phyloP scores from a whole-genome alignment of 2,888 invertebrate genomes.

The Drosophila acutilabella region DNA sequence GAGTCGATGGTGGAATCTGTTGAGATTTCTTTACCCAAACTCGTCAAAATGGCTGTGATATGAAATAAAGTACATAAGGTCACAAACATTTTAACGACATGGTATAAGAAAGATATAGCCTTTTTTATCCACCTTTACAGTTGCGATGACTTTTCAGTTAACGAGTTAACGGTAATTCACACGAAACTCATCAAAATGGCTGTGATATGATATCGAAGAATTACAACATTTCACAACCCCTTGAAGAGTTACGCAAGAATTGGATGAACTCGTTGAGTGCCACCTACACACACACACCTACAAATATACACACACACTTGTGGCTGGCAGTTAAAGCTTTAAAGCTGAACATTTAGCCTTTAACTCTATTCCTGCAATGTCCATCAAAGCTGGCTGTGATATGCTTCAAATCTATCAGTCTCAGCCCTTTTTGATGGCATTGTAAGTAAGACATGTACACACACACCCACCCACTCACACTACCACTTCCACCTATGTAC shows the following conservation, averaged over 20 bases:
- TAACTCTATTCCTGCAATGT: conserved; percentile 75
- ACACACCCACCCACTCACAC: conserved; percentile 28
- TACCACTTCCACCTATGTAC: conserved; percentile 20
- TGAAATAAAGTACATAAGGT: conserved; percentile 80
- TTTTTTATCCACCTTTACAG: background rate
- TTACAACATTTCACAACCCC: conserved; percentile 84
- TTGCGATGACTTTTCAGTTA: background rate
- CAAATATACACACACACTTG: conserved; percentile 54
- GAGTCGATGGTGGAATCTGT: conserved; percentile 34
- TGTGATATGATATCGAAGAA: conserved; percentile 83
- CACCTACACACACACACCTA: too few species aligned
- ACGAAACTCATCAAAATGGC: conserved; percentile 85
- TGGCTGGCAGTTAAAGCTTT: conserved; percentile 22
- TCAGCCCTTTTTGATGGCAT: conserved; percentile 85
- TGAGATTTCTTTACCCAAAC: conserved; percentile 84
- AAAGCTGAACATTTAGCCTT: background rate
- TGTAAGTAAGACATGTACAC: conserved; percentile 74
- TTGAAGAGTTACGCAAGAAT: conserved; percentile 84
- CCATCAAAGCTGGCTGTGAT: conserved; percentile 86
- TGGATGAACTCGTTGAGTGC: background rate
- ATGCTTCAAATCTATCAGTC: conserved; percentile 82
- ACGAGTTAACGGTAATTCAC: conserved; percentile 41
- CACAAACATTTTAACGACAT: conserved; percentile 85
- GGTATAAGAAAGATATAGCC: conserved; percentile 79
- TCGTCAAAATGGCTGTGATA: conserved; percentile 86